phyloP scores from a whole-genome alignment of 2,888 invertebrate species.

The Melanostoma scalare region DNA sequence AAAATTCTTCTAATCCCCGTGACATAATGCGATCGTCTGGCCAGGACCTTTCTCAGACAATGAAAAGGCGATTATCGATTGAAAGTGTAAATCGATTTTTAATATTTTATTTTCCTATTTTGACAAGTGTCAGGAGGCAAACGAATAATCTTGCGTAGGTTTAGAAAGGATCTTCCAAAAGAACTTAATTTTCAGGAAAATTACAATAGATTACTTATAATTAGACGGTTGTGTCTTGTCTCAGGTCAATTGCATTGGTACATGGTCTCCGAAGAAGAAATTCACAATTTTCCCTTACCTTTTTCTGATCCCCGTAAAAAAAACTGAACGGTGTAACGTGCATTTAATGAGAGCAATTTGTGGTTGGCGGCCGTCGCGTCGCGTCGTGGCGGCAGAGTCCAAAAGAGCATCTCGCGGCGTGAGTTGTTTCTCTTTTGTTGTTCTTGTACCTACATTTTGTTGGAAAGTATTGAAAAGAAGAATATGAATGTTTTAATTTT shows the following conservation, averaged over 20 bases:
- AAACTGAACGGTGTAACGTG: slow-evolving; percentile 54
- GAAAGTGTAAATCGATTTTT: slow-evolving; percentile 65
- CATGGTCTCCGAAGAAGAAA: slow-evolving; percentile 7
- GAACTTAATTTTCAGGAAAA: slow-evolving; percentile 15
- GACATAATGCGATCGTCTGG: slow-evolving; percentile 59
- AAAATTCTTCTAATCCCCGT: slow-evolving; percentile 59
- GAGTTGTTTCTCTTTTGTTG: slow-evolving; percentile 29
- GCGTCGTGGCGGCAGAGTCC: slow-evolving; percentile 39
- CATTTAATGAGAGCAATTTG: slow-evolving; percentile 68
- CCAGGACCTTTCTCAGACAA: slow-evolving; percentile 45
- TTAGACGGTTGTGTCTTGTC: slow-evolving; percentile 46
- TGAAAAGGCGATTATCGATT: slow-evolving; percentile 59
- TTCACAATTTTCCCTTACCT: not conserved
- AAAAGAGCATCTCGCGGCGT: slow-evolving; percentile 44
- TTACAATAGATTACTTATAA: slow-evolving; percentile 41
- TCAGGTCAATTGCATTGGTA: slow-evolving; percentile 32
- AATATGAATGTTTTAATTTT: slow-evolving; percentile 42
- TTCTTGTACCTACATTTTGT: not conserved
- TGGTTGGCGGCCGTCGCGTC: slow-evolving; percentile 22
- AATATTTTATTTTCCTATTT: slow-evolving; percentile 64
- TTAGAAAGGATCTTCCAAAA: slow-evolving; percentile 17
- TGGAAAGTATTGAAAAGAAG: not conserved
- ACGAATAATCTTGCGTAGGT: not conserved
- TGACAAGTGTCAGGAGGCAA: slow-evolving; percentile 58
- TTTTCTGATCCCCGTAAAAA: slow-evolving; percentile 23